Percentiles rank a stretch among this genome's conserved stretches.
phyloP scores from a whole-genome alignment of 2,797 vertebrate genomes.

The Oryzias dopingdopingensis region DNA sequence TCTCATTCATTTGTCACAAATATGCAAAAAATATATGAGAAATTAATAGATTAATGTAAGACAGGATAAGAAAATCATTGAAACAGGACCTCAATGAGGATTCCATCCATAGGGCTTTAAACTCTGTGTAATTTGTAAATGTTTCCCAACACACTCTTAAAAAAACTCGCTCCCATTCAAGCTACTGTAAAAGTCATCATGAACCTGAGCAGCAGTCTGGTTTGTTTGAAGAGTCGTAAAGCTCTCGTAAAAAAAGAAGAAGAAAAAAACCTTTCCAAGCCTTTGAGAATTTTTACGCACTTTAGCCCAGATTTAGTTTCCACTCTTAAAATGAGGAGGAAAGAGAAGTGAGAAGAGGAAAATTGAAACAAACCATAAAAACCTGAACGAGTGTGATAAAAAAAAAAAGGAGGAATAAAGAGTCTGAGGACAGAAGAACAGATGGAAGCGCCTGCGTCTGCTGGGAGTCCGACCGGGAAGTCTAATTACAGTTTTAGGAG shows the following conservation, averaged over 20 bases:
- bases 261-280: constrained; percentile 32
- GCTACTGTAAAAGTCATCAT: constrained; percentile 2
- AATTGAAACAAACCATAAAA: background rate
- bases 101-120: too few species aligned
- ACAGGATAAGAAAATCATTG: too few species aligned
- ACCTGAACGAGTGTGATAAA: background rate
- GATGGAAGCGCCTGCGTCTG: constrained; percentile 15
- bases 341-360: background rate
- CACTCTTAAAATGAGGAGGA: constrained; percentile 39
- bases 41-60: too few species aligned
- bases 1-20: too few species aligned
- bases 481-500: too few species aligned
- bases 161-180: constrained; percentile 30
- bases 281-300: constrained; percentile 47
- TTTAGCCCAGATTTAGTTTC: constrained; percentile 43
- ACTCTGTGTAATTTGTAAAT: too few species aligned
- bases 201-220: constrained; percentile 30
- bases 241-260: constrained; percentile 30
- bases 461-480: too few species aligned
- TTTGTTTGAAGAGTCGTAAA: constrained; percentile 42
- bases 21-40: too few species aligned
- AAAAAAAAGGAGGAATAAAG: constrained; percentile 3
- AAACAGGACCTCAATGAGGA: too few species aligned
- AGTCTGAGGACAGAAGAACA: constrained; percentile 8
- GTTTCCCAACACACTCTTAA: background rate